A percentile compares a stretch with the other conserved stretches of the same genome.
Conservation (phyloP, 1,140 invertebrate genomes). For the Octopus bimaculoides region DNA sequence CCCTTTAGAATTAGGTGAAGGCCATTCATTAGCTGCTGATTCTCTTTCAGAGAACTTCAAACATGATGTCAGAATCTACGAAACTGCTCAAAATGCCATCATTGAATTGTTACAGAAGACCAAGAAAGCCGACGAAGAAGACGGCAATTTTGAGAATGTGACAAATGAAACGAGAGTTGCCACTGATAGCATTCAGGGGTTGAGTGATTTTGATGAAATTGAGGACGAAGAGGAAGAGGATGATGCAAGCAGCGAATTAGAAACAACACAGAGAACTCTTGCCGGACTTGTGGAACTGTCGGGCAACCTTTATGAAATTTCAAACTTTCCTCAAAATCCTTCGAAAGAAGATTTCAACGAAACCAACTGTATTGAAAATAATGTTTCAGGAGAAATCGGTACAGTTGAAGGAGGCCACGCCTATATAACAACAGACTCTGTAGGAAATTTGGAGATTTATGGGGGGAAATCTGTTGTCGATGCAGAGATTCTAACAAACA, state of each 20-base stretch:
- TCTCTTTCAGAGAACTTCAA: background rate
- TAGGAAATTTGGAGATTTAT: background rate
- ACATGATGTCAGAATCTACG: background rate
- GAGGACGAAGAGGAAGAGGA: background rate
- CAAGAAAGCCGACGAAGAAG: background rate
- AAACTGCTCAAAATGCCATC: constrained; percentile 1
- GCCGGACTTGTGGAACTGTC: background rate
- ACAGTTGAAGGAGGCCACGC: too few relatives aligned
- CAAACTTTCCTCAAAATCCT: background rate
- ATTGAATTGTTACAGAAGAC: background rate
- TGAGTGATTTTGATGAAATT: background rate
- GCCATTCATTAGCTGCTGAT: background rate
- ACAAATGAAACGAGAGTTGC: background rate
- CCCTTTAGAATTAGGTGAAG: background rate
- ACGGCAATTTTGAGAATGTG: background rate
- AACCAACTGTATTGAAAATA: background rate
- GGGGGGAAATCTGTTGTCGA: background rate
- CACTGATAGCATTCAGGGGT: background rate
- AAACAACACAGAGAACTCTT: background rate
- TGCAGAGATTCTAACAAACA: background rate
- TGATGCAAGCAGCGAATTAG: background rate
- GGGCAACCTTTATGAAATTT: background rate
- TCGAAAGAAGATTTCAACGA: background rate
- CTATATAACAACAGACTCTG: background rate
- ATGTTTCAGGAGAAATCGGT: background rate